Base-by-base conservation (phyloP, 2,888 invertebrate genomes). In the Embidobia sp. region DNA sequence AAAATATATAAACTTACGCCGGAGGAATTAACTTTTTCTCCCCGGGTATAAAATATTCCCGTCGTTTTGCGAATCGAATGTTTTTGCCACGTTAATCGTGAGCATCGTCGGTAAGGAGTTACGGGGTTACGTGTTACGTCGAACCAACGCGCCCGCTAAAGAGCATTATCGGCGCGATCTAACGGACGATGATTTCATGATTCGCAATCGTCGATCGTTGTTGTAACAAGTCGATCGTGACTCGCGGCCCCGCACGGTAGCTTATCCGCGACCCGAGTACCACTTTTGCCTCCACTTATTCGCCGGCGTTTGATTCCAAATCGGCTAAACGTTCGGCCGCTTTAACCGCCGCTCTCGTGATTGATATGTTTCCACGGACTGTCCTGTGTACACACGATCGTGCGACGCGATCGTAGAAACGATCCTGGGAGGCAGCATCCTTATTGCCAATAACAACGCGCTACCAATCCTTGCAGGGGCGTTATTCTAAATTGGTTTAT, bases 151-250 rank as follows among this genome's bases (percentile, higher is more conserved):
- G 72, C 79, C 74, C 80, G 84, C 82, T 82, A 84, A 85, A 84
- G 81, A 82, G 84, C 81, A 84, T 83, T 79, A 84, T 85, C 84
- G 79, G 48, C 42, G 61, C 66, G 70, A 70, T 72, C 69, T 76
- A 77, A 57, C 64, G 55, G 61, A 40, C 48, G 80, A 84, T 81
- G 82, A 85, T 85, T 85, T 80, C 83, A 84, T 78, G 86, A 86
- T 85, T 81, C 78, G 78, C 77, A 80, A 79, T 73, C 66, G 61
- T 15, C 80, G 79, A 84, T 80, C 83, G 83, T 79, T 72, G 79
- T 74, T 77, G 81, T 86, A 88, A 88, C 88, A 84, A 88, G 88
- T 81, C 81, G 85, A 81, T 88, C 88, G 88, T 88, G 88, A 88
- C 88, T 86, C 81, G 84, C 82, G 80, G 80, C 82, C 82, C 82